phyloP scores from a whole-genome alignment of 2,888 invertebrate species.

The Cetonia aurata region DNA sequence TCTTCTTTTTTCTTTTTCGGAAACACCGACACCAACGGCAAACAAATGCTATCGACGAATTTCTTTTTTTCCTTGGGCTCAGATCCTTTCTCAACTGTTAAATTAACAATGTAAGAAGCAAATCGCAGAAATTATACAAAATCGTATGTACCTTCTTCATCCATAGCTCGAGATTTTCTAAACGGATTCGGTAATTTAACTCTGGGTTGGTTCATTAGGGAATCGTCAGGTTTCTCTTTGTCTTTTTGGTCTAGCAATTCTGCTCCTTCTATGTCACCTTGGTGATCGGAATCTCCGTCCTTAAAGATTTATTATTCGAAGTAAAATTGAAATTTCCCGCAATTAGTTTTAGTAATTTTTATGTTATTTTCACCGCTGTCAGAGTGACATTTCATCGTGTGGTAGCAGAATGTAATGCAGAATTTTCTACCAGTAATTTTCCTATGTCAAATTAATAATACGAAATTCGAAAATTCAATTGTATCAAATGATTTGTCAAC shows the following conservation, averaged over 20 bases:
- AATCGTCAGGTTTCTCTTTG: constrained; percentile 58
- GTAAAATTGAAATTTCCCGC: no score
- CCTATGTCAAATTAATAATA: no score
- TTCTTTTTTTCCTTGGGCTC: constrained; percentile 66
- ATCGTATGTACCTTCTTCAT: constrained; percentile 52
- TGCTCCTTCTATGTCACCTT: constrained; percentile 65
- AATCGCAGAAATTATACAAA: constrained; percentile 1
- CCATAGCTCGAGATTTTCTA: constrained; percentile 66
- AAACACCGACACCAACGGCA: constrained; percentile 72
- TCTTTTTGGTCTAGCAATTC: constrained; percentile 61
- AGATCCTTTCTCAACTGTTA: constrained; percentile 56
- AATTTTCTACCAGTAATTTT: no score
- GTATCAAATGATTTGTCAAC: no score
- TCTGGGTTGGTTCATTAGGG: constrained; percentile 62
- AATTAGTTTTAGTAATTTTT: no score
- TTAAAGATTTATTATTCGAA: constrained; percentile 32
- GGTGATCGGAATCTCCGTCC: constrained; percentile 66
- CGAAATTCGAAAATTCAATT: no score
- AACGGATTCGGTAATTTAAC: constrained; percentile 71
- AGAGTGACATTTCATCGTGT: no score
- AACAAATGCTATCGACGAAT: constrained; percentile 73
- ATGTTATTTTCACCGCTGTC: no score
- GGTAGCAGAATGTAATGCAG: no score
- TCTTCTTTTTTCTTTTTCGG: constrained; percentile 66
- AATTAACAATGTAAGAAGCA: background rate